Base-by-base conservation (phyloP, 2,888 invertebrate species). In the Chrysolina americana region DNA sequence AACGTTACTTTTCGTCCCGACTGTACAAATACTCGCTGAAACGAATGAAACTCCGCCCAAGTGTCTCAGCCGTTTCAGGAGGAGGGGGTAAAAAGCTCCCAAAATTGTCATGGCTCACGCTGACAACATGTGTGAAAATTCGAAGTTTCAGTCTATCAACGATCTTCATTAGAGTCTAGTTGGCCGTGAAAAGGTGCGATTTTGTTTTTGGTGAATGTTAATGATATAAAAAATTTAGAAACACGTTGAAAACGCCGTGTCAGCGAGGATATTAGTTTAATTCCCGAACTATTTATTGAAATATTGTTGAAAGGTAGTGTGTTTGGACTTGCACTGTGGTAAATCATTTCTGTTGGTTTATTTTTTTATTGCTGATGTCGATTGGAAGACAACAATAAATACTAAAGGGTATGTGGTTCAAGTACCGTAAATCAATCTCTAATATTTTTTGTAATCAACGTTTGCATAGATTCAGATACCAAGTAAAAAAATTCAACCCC, bases 71-170 rank as follows among this genome's bases (percentile, higher is more conserved):
- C 64, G 47, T 44, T 41, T 73, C 59, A 63, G 65, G 68, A 44
- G 79, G 83, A 74, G 81, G 80, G 76, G 78, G 73, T 71, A 66
- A 73, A 76, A 78, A 76, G 65, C 76, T 74, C 59, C 77, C 73
- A 68, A 77, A 79, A 79, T 80, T 82, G 81, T 81, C 81, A 83
- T 82, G 82, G 82, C 81, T 71, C 74, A 82, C 85, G 86, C 83
- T 87, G 86, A 87, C 86, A 86, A 83, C 86, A 87, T 85, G 87
- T 87, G 87, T 87, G 86, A 87, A 87, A 87, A 87, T 83, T 78
- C 78, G 74, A 78, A 82, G 82, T 82, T 84, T 84, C 84, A 86
- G 86, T 87, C 86, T 81, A 83, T 87, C 87, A 87, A 82, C 86
- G 83, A 78, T 76, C 79, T 84, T 85, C 85, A 85, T 86, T 86